These are phyloP conservation scores for Eurystomus glaucurus DNA, from an alignment of 2,797 vertebrate species.

Conservation along the genomic window DNA sequence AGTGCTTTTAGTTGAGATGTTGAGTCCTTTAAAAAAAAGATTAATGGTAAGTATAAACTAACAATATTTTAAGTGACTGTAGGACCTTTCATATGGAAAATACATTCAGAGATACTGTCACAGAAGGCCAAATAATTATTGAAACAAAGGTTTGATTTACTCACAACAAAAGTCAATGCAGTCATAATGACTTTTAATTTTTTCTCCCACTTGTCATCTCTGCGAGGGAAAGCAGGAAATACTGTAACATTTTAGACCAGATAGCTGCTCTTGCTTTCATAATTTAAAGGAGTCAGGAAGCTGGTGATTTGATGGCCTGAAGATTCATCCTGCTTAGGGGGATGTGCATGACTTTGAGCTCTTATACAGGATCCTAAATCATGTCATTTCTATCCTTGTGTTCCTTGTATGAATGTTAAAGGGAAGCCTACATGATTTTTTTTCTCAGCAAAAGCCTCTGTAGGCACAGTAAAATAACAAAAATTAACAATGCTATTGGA, in stretches of 20 bases:
- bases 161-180: background rate
- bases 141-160: background rate
- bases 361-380: background rate
- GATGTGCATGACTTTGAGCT: background rate
- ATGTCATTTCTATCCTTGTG: background rate
- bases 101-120: background rate
- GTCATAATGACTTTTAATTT: background rate
- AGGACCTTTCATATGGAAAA: background rate
- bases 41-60: background rate
- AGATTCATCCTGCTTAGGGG: background rate
- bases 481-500: background rate
- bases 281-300: background rate
- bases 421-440: background rate
- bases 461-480: background rate
- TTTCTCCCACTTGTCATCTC: fast-evolving
- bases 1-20: background rate
- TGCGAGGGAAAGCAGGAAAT: background rate
- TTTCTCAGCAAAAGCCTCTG: background rate
- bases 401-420: background rate
- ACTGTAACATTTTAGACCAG: background rate
- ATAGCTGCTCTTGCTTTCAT: background rate
- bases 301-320: background rate
- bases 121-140: background rate
- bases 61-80: background rate
- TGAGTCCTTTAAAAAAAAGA: background rate